These are phyloP conservation scores for Octodonta nipae DNA, from an alignment of 2,888 invertebrate species.

Conservation along the genomic window DNA sequence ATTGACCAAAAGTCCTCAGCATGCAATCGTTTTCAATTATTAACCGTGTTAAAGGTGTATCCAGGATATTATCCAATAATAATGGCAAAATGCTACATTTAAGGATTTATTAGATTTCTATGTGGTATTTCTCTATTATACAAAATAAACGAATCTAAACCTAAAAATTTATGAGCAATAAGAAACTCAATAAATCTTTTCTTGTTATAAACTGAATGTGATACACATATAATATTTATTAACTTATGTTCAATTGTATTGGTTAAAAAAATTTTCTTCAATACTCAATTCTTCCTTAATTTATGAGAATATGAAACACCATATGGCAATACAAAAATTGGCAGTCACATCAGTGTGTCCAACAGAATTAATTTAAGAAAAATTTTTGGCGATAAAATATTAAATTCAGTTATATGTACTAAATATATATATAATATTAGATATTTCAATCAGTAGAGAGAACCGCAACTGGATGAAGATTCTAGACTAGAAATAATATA, in stretches of 20 bases:
- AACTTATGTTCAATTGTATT: constrained; percentile 17
- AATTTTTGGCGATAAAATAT: too few relatives aligned
- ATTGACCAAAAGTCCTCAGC: constrained; percentile 41
- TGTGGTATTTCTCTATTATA: constrained; percentile 45
- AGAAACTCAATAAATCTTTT: constrained; percentile 51
- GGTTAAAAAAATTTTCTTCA: constrained; percentile 24
- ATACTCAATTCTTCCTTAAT: constrained; percentile 18
- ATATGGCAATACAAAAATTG: constrained; percentile 43
- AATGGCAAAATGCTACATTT: constrained; percentile 44
- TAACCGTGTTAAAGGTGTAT: constrained; percentile 30
- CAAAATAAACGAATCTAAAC: constrained; percentile 50
- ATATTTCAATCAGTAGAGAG: too few relatives aligned
- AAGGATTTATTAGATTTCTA: constrained; percentile 30
- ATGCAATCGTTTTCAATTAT: constrained; percentile 53
- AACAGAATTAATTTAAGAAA: constrained; percentile 39
- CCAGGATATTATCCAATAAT: constrained; percentile 52
- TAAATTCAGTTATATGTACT: too few relatives aligned
- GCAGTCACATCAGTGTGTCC: constrained; percentile 27
- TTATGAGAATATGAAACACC: constrained; percentile 39
- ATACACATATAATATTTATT: constrained; percentile 47
- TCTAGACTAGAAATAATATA: too few relatives aligned
- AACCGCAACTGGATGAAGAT: too few relatives aligned
- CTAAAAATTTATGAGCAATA: constrained; percentile 52
- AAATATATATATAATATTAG: too few relatives aligned
- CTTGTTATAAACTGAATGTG: constrained; percentile 45